Base-by-base conservation (phyloP, 2,797 vertebrate genomes). In the Manis javanica region DNA sequence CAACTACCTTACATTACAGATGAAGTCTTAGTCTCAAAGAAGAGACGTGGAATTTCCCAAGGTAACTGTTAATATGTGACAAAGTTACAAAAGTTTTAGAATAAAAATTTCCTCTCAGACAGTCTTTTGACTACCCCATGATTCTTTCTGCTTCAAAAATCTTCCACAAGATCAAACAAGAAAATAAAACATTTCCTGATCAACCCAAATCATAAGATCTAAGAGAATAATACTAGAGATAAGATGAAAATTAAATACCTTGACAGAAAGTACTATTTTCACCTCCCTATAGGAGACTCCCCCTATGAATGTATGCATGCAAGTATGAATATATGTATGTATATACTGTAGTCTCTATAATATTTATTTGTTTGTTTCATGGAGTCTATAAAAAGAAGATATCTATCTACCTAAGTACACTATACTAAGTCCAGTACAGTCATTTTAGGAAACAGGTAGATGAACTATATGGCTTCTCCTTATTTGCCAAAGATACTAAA, bases 161-260 rank as follows among this genome's bases (percentile, higher is more conserved):
- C 5, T 74, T 66, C 34, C 34, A 77, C 13, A 68, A 91, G 57
- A 49, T 87, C 23, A 94, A 81, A 66, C n/a, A 64, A 59, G 24
- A 31, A 94, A 94, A 95, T 87, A 39, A 89, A 77, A 31, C 11
- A 68, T 55, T 26, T 37, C 21, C 26, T 55, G 57, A 64, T 63
- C n/a, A 95, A 19, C 13, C 26, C 39, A 90, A 92, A 90, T 91
- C 37, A 68, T 42, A 64, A n/a, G 37, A 93, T 91, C 6, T 90
- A 94, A 88, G 39, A 61, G 42, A 92, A 53, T 81, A 91, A 12
- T 69, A 81, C 57, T 53, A 74, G 12, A 78, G 24, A 93, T 16
- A 86, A 5, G 31, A 96, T 83, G 4, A 87, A 57, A 78, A 86
- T 49, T 96, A 94, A 94, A 59, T 82, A 94, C 75, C 31, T 75